Evolutionary conservation across 2,113 vertebrate genomes (phyloP).

Genomic region (Sylvicapra grimmia): DNA sequence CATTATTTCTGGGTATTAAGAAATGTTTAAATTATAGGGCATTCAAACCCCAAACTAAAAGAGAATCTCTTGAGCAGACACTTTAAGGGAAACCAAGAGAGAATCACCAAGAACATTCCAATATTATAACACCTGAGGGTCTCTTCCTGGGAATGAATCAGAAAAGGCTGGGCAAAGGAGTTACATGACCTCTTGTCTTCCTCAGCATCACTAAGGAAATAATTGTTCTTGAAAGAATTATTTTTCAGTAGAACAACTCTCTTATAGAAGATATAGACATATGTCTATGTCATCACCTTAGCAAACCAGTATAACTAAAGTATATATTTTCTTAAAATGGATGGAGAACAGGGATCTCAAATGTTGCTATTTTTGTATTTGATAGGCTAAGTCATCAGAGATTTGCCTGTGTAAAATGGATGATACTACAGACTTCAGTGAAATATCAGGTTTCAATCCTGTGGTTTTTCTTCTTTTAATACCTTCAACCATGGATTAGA

Average conservation of each 20-base stretch:
- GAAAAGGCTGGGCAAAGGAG: background rate
- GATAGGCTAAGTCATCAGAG: background rate
- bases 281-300: background rate
- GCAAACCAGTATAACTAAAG: background rate
- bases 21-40: background rate
- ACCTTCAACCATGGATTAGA: background rate
- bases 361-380: background rate
- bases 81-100: background rate
- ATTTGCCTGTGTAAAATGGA: background rate
- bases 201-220: background rate
- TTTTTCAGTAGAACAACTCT: background rate
- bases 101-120: background rate
- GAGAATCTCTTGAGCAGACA: background rate
- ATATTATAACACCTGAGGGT: background rate
- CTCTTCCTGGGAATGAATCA: background rate
- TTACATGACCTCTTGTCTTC: background rate
- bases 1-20: background rate
- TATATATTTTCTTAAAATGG: background rate
- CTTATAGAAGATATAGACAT: background rate
- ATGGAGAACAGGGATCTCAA: background rate
- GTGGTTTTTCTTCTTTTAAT: background rate
- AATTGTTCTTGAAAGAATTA: background rate
- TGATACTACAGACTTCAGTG: background rate
- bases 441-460: background rate
- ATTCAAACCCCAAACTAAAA: background rate